A percentile compares a stretch with the other conserved stretches of the same genome.
phyloP scores from a whole-genome alignment of 2,888 invertebrate species.

The Drosophila histrio region DNA sequence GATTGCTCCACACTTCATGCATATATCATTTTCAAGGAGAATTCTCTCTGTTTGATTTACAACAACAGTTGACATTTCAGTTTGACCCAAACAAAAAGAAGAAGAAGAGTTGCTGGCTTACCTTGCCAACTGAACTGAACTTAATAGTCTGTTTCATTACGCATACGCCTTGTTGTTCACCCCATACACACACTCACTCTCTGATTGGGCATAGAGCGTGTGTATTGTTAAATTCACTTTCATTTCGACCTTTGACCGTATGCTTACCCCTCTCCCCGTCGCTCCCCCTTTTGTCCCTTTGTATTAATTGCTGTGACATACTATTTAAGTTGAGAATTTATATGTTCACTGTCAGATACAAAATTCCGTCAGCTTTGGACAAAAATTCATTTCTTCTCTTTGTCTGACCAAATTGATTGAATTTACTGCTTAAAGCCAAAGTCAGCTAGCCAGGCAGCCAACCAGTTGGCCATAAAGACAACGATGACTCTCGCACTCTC shows the following conservation, averaged over 20 bases:
- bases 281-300: slow-evolving; percentile 24
- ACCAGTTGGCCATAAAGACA: slow-evolving; percentile 51
- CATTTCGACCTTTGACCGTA: slow-evolving; percentile 39
- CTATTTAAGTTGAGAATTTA: slow-evolving; percentile 72
- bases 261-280: not conserved
- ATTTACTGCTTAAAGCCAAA: slow-evolving; percentile 76
- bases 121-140: slow-evolving; percentile 4
- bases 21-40: slow-evolving; percentile 30
- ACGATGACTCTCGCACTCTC: not conserved
- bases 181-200: not conserved
- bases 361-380: slow-evolving; percentile 10
- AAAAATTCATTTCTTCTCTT: slow-evolving; percentile 35
- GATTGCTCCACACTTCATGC: slow-evolving; percentile 15
- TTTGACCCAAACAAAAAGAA: not conserved
- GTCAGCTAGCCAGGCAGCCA: not conserved
- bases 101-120: slow-evolving; percentile 26
- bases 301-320: slow-evolving; percentile 79
- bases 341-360: slow-evolving; percentile 50
- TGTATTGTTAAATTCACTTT: slow-evolving; percentile 47
- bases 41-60: slow-evolving; percentile 20
- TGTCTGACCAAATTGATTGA: slow-evolving; percentile 71
- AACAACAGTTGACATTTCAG: slow-evolving; percentile 24
- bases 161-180: slow-evolving; percentile 35
- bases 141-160: slow-evolving; percentile 27
- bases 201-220: no score